phyloP scores from a whole-genome alignment of 2,888 invertebrate genomes.

The Malthinus seriepunctatus region DNA sequence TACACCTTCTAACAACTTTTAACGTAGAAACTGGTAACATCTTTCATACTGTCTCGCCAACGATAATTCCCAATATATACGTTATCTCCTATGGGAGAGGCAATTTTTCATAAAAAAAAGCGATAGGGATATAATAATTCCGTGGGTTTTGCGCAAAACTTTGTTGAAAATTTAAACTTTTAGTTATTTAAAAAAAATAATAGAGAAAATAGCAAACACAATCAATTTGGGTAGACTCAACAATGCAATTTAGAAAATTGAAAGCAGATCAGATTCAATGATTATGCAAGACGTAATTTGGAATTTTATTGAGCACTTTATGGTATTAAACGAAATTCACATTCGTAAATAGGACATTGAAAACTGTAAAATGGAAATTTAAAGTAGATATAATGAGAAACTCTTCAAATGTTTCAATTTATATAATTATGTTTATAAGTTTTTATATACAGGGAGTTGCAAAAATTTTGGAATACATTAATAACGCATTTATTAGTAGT shows the following conservation, averaged over 20 bases:
- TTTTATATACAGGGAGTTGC: too few species aligned
- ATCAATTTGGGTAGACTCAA: neutral
- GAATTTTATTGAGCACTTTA: too few species aligned
- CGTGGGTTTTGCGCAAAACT: slow-evolving; percentile 3
- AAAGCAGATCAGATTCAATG: slow-evolving; percentile 2
- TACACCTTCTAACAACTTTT: slow-evolving; percentile 21
- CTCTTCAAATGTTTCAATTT: too few species aligned
- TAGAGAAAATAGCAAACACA: neutral
- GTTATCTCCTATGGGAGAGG: slow-evolving; percentile 22
- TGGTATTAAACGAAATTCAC: too few species aligned
- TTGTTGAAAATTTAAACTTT: slow-evolving; percentile 5
- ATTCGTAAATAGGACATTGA: too few species aligned
- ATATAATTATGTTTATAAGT: too few species aligned
- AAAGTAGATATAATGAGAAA: too few species aligned
- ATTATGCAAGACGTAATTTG: neutral
- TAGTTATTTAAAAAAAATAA: slow-evolving; percentile 3
- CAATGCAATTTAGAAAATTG: slow-evolving; percentile 4
- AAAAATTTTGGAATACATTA: too few species aligned
- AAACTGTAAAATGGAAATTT: too few species aligned
- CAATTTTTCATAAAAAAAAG: slow-evolving; percentile 22
- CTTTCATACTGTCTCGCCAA: slow-evolving; percentile 23
- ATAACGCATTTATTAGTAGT: too few species aligned
- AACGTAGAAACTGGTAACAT: slow-evolving; percentile 19
- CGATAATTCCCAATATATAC: slow-evolving; percentile 25
- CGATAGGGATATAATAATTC: slow-evolving; percentile 20